Base-by-base conservation (phyloP, 2,888 invertebrate genomes). In the Drosophila sordidapex region DNA sequence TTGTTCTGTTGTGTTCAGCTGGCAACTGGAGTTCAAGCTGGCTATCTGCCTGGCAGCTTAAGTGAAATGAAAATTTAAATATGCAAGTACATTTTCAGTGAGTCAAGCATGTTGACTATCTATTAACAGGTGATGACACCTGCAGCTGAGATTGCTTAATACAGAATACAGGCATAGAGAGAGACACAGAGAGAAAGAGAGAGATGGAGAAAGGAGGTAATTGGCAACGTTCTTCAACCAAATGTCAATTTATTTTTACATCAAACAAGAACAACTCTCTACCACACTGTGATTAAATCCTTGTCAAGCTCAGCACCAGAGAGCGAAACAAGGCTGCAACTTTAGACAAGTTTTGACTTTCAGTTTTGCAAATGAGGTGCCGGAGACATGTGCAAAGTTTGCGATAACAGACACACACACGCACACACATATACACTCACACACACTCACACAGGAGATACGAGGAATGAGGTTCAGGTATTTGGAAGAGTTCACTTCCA, bases 221-320 rank as follows among this genome's bases (percentile, higher is more conserved):
- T 21, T 10, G 15, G 21, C 40, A 31, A 31, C 75, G 73, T 70
- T 79, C 31, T 86, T 78, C 82, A 90, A 82, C 79, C 75, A 90
- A 86, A 88, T 90, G 89, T 86, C 90, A 88, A 90, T 88, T 90
- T 87, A 86, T 82, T 89, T 46, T 88, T 83, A 81, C 84, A 86
- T 79, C 83, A 81, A 77, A 79, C 57, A 69, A 63, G 64, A 65
- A 48, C 10, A 11, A 76, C 57, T 65, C 59, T 62, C 46, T 46
- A 40, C 48, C 51, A 18, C 33, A 60, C 56, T 40, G 51, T 36
- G 53, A 25, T 51, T 31, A 61, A 48, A 56, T 72, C 48, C 49
- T 43, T 49, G 65, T 48, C 54, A 56, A 46, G 27, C 21, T 43
- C n/a, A 33, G 35, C 25, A 27, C 15, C 11, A 25, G 27, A n/a